These are phyloP conservation scores for Telmatochromis brichardi DNA, from an alignment of 2,113 vertebrate species.

Conservation along the genomic window DNA sequence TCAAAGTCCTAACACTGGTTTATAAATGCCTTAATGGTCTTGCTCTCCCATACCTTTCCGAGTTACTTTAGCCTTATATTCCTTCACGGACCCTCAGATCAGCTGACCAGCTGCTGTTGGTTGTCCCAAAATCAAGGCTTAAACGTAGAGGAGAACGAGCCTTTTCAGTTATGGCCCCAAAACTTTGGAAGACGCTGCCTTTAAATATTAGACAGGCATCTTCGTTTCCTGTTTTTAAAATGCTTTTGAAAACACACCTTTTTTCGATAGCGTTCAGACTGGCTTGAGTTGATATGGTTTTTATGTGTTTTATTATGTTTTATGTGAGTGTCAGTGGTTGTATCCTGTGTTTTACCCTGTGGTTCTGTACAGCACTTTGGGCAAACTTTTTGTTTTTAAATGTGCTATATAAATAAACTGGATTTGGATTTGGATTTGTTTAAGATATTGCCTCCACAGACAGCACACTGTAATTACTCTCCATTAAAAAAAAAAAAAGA, in stretches of 20 bases:
- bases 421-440: not conserved
- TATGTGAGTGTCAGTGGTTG: too few species aligned
- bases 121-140: not conserved
- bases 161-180: not conserved
- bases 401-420: not conserved
- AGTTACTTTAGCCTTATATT: accelerated
- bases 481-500: not conserved
- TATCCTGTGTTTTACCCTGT: too few species aligned
- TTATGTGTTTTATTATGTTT: too few species aligned
- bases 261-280: not conserved
- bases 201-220: not conserved
- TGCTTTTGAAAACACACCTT: not conserved
- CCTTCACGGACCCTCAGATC: not conserved
- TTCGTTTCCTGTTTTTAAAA: not conserved
- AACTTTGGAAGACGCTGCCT: not conserved
- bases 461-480: not conserved
- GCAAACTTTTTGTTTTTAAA: too few species aligned
- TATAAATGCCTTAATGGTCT: not conserved
- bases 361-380: too few species aligned
- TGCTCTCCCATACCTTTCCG: not conserved
- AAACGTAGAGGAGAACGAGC: accelerated
- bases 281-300: too few species aligned
- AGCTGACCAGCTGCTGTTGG: not conserved
- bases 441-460: not conserved
- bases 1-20: not conserved